Conservation (phyloP, 1,140 invertebrate genomes). For the Drosophila burlai region DNA sequence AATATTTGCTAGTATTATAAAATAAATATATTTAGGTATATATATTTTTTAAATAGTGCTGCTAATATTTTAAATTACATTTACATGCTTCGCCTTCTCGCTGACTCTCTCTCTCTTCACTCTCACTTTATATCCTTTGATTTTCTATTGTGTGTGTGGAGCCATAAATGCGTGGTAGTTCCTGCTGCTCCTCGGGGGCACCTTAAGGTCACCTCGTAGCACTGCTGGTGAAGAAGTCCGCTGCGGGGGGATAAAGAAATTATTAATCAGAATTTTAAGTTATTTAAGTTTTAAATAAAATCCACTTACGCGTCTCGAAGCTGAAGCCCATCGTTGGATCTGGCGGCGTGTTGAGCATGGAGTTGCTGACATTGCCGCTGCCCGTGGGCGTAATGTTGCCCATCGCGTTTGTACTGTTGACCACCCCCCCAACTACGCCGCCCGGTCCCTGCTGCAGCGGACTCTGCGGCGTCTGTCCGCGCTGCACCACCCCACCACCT, state of each 20-base stretch:
- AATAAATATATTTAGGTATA: slow-evolving; percentile 73
- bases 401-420: slow-evolving; percentile 81
- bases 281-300: not conserved
- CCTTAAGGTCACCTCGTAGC: slow-evolving; percentile 83
- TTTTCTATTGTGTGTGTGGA: slow-evolving; percentile 46
- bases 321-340: slow-evolving; percentile 81
- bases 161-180: slow-evolving; percentile 72
- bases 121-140: slow-evolving; percentile 17
- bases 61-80: slow-evolving; percentile 69
- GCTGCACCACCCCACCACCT: slow-evolving; percentile 52
- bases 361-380: slow-evolving; percentile 60
- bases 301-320: slow-evolving; percentile 79
- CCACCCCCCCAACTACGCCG: slow-evolving; percentile 38
- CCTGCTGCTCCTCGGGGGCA: slow-evolving; percentile 32
- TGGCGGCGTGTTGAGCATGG: slow-evolving; percentile 78
- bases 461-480: slow-evolving; percentile 80
- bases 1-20: slow-evolving; percentile 81
- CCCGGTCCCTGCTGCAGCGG: slow-evolving; percentile 76
- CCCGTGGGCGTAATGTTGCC: slow-evolving; percentile 69
- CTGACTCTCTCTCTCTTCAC: not conserved
- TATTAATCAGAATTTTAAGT: not conserved
- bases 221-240: slow-evolving; percentile 79
- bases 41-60: slow-evolving; percentile 67
- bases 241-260: slow-evolving; percentile 16
- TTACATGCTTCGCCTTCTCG: slow-evolving; percentile 51